Percentiles rank a stretch among this genome's conserved stretches.
phyloP scores from a whole-genome alignment of 2,888 invertebrate species.

The Apotomis turbidana region DNA sequence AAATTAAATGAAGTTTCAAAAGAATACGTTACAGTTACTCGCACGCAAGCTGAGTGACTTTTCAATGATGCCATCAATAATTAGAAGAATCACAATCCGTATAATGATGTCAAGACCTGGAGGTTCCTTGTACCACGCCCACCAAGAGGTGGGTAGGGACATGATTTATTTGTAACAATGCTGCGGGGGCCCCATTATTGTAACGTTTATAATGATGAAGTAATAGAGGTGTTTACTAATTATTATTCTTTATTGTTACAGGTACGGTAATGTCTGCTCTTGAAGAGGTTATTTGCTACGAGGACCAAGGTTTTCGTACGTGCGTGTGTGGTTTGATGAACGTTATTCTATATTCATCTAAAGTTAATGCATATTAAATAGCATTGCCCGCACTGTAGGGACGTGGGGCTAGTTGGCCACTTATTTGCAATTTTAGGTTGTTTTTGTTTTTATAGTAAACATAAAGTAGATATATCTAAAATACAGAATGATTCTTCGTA shows the following conservation, averaged over 20 bases:
- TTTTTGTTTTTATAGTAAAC: too few species aligned
- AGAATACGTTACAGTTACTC: neutral
- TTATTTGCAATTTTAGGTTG: too few species aligned
- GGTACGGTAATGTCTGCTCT: constrained; percentile 62
- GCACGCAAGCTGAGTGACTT: neutral
- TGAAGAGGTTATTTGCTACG: constrained; percentile 14
- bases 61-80: constrained; percentile 36
- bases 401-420: too few species aligned
- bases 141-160: constrained; percentile 40
- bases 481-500: too few species aligned
- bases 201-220: constrained; percentile 63
- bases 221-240: constrained; percentile 70
- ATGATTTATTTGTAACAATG: constrained; percentile 69
- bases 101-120: constrained; percentile 40
- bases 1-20: neutral
- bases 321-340: neutral
- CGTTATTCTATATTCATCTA: too few species aligned
- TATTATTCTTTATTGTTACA: constrained; percentile 76
- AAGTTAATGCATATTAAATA: too few species aligned
- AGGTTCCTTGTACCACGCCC: constrained; percentile 41
- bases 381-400: too few species aligned
- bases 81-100: constrained; percentile 27
- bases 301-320: neutral
- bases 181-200: constrained; percentile 75
- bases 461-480: too few species aligned